A percentile compares a stretch with the other conserved stretches of the same genome.
Evolutionary conservation across 2,113 vertebrate species (phyloP).

Genomic region (Nycticryphes semicollaris): DNA sequence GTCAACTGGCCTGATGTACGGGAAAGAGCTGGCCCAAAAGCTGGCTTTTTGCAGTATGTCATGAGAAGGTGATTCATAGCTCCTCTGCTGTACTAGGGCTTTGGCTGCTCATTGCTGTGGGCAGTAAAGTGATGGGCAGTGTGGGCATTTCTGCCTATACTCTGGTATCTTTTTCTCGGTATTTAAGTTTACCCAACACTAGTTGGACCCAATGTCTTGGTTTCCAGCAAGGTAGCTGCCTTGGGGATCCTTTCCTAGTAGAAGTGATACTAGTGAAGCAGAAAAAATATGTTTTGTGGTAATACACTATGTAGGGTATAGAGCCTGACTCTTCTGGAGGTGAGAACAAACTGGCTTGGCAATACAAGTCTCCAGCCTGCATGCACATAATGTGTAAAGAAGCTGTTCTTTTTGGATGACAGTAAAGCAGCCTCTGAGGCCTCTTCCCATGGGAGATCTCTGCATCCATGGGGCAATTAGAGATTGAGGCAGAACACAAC

Average conservation of each 20-base stretch:
- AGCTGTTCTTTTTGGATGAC: not conserved
- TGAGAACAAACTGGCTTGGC: not conserved
- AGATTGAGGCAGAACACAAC: not conserved
- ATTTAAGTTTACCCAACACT: not conserved
- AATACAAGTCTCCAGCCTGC: not conserved
- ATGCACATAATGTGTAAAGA: not conserved
- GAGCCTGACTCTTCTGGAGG: not conserved
- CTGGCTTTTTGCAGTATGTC: not conserved
- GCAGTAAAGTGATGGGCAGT: not conserved
- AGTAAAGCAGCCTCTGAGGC: not conserved
- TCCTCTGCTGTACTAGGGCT: not conserved
- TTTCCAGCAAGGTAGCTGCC: not conserved
- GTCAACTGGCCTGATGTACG: not conserved
- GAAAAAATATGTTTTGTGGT: not conserved
- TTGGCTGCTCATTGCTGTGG: not conserved
- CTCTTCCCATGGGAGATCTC: not conserved
- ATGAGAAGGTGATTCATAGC: slow-evolving; percentile 33
- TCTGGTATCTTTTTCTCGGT: not conserved
- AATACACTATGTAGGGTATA: not conserved
- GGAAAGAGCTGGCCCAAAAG: not conserved
- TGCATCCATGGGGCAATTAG: not conserved
- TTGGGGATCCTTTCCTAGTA: not conserved
- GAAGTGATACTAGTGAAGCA: not conserved
- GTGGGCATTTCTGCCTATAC: not conserved
- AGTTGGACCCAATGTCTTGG: not conserved